Evolutionary conservation across 2,888 invertebrate genomes (phyloP).

Genomic region (Clistopyga incitator): DNA sequence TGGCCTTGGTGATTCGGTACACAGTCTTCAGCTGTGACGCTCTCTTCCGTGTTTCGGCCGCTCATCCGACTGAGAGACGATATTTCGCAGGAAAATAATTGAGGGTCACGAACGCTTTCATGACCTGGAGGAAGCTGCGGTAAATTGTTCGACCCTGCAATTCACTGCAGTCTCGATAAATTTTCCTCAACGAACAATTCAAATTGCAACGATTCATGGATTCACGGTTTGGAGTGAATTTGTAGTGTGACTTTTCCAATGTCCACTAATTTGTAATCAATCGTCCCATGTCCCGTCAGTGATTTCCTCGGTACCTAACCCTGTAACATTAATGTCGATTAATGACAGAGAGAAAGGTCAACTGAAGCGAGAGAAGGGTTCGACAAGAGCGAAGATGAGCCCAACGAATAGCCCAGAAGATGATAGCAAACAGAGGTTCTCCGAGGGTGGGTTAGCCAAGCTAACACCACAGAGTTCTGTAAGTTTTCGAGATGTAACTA

Average conservation of each 20-base stretch:
- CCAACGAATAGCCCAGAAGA: slow-evolving; percentile 32
- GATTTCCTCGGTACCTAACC: not conserved
- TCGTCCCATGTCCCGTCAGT: no score
- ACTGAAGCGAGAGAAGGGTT: slow-evolving; percentile 6
- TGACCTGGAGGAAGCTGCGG: no score
- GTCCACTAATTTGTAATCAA: no score
- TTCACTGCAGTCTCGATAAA: no score
- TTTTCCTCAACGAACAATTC: no score
- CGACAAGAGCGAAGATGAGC: slow-evolving; percentile 26
- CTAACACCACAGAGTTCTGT: slow-evolving; percentile 44
- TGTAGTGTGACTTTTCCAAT: no score
- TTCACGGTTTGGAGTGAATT: no score
- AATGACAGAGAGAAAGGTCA: not conserved
- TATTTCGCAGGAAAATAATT: no score
- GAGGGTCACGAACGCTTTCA: no score
- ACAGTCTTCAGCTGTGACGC: not conserved
- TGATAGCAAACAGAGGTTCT: slow-evolving; percentile 51
- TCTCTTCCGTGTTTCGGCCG: not conserved
- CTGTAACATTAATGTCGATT: not conserved
- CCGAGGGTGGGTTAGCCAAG: slow-evolving; percentile 28
- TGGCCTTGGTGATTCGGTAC: no score
- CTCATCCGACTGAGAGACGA: not conserved
- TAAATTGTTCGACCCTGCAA: no score
- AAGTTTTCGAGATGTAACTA: slow-evolving; percentile 62
- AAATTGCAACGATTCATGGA: no score